Base-by-base conservation (phyloP, 2,888 invertebrate species). In the Ectemnius cavifrons region DNA sequence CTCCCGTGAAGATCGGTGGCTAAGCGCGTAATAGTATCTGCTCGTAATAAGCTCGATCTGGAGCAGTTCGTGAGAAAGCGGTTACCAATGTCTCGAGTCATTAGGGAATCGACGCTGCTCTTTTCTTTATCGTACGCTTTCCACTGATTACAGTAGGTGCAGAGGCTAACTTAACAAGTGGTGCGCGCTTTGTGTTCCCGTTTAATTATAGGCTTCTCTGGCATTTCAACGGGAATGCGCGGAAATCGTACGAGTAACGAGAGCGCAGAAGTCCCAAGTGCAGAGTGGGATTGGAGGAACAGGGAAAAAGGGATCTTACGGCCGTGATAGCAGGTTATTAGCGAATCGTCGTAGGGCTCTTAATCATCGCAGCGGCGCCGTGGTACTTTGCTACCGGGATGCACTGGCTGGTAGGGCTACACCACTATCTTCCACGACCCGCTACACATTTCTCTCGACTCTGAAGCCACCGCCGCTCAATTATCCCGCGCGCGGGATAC, bases 321-420 rank as follows among this genome's bases (percentile, higher is more conserved):
- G 56, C 77, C 67, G 63, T 67, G 81, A 81, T 81, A 81, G 73
- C 79, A 47, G 79, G 81, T 79, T 82, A 82, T 78, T 82, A 81
- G 75, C 72, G 64, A 75, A 81, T 78, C 75, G 71, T 73, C 70
- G 63, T 71, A 66, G 71, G 72, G 52, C 65, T 66, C 63, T 76
- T 78, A 72, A 68, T 78, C 80, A 78, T 70, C 57, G 60, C 67
- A 63, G 65, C 58, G 49, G 16, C 60, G 28, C 62, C 58, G 47
- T 56, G 13, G 13, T 60, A 23, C 28, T 52, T 58, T n/a, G 20
- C 23, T 58, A 16, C 49, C 5, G 18, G 49, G 37, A 57, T 11
- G 20, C 18, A 20, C 52, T 63, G 45, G 16, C 56, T 28, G 27
- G 16, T n/a, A 20, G 62, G 4, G 23, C 60, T 45, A 16, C 13